These are phyloP conservation scores for Chamaedrilus cognettii DNA, from an alignment of 2,888 invertebrate genomes.

Conservation along the genomic window DNA sequence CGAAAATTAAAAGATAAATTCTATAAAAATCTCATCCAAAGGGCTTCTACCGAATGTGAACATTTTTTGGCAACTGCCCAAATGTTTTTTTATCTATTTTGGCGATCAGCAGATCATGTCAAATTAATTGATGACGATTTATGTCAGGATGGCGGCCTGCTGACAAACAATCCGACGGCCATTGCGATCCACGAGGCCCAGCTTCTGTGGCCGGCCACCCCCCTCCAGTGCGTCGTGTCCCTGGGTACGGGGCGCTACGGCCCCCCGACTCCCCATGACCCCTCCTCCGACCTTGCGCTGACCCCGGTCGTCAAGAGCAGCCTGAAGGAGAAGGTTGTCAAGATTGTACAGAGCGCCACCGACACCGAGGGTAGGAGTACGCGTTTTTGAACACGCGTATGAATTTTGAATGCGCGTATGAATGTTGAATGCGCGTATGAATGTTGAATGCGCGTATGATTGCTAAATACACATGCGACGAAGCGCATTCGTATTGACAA, in stretches of 20 bases:
- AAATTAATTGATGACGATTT: no score
- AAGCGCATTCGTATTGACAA: no score
- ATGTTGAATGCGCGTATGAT: no score
- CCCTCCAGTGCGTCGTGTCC: conserved; percentile 78
- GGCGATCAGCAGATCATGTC: no score
- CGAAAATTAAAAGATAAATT: no score
- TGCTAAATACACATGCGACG: no score
- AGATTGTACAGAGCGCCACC: conserved; percentile 59
- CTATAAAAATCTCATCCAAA: no score
- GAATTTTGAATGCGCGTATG: no score
- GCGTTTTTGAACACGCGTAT: no score
- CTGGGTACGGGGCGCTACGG: conserved; percentile 73
- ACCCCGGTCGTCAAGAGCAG: conserved; percentile 61
- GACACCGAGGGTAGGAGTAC: conserved; percentile 58
- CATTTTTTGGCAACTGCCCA: no score
- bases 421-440: no score
- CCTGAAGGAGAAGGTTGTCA: conserved; percentile 78
- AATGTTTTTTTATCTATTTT: no score
- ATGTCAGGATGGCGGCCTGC: conserved; percentile 75
- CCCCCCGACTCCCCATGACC: conserved; percentile 54
- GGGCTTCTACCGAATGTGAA: neutral
- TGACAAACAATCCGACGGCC: conserved; percentile 86
- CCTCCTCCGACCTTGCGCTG: conserved; percentile 43
- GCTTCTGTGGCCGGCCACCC: conserved; percentile 76
- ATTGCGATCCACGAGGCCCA: conserved; percentile 86